Evolutionary conservation across 2,888 invertebrate species (phyloP).

Genomic region (Icerya purchasi): DNA sequence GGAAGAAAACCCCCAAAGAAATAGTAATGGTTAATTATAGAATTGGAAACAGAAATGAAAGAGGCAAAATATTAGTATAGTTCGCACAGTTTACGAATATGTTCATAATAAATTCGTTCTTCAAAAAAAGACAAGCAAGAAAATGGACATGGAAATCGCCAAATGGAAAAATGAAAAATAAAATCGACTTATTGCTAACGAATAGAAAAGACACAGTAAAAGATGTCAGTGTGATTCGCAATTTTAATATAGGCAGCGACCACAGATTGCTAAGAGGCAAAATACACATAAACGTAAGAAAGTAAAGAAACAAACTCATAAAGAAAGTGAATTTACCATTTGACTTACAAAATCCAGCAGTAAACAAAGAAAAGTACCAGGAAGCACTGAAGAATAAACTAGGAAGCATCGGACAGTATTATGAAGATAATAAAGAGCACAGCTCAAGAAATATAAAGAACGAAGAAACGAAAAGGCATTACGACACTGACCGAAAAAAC

Average conservation of each 20-base stretch:
- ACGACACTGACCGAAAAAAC: too few relatives aligned
- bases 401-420: background rate
- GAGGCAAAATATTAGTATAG: background rate
- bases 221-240: background rate
- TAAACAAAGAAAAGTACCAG: background rate
- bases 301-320: background rate
- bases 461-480: too few relatives aligned
- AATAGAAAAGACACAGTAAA: background rate
- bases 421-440: background rate
- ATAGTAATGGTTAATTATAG: background rate
- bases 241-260: background rate
- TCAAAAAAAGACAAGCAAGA: background rate
- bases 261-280: background rate
- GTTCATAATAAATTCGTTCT: background rate
- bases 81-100: background rate
- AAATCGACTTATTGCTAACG: background rate
- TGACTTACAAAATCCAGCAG: background rate
- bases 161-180: background rate
- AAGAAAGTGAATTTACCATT: background rate
- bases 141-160: background rate
- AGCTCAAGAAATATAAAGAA: background rate
- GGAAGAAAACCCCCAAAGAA: background rate
- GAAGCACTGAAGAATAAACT: background rate
- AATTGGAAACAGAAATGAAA: background rate
- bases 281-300: background rate